Evolutionary conservation across 1,140 invertebrate genomes (phyloP).

Genomic region (Limonius californicus): DNA sequence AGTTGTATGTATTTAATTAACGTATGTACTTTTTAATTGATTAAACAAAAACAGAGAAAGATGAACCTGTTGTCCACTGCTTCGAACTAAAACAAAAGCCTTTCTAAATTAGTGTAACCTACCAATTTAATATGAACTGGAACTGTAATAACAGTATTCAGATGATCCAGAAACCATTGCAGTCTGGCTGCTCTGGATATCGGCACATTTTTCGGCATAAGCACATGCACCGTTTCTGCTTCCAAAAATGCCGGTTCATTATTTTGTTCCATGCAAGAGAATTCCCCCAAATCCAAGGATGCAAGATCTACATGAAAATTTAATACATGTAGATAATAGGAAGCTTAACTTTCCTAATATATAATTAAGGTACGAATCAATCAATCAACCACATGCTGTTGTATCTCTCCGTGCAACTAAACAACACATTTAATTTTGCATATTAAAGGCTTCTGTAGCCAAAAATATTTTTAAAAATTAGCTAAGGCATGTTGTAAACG

Average conservation of each 20-base stretch:
- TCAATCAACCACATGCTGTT: too few species aligned
- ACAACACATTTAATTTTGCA: too few species aligned
- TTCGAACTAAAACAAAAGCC: too few species aligned
- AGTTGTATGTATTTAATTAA: too few species aligned
- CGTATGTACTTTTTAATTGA: slow-evolving; percentile 6
- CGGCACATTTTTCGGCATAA: slow-evolving; percentile 71
- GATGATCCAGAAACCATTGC: slow-evolving; percentile 70
- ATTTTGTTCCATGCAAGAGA: slow-evolving; percentile 22
- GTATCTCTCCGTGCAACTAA: too few species aligned
- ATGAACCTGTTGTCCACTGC: too few species aligned
- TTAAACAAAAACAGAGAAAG: too few species aligned
- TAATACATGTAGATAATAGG: background rate
- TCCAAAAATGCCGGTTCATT: slow-evolving; percentile 50
- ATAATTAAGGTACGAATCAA: too few species aligned
- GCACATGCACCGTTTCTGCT: slow-evolving; percentile 63
- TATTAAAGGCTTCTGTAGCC: too few species aligned
- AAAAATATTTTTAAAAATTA: too few species aligned
- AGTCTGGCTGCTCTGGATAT: slow-evolving; percentile 72
- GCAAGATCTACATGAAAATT: background rate
- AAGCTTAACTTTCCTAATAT: background rate
- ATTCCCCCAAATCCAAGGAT: background rate
- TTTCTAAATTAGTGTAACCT: slow-evolving; percentile 31
- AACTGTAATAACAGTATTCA: slow-evolving; percentile 60
- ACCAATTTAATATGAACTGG: slow-evolving; percentile 42
- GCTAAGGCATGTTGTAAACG: too few species aligned